Evolutionary conservation across 2,888 invertebrate species (phyloP).

Genomic region (Chouioia cunea): DNA sequence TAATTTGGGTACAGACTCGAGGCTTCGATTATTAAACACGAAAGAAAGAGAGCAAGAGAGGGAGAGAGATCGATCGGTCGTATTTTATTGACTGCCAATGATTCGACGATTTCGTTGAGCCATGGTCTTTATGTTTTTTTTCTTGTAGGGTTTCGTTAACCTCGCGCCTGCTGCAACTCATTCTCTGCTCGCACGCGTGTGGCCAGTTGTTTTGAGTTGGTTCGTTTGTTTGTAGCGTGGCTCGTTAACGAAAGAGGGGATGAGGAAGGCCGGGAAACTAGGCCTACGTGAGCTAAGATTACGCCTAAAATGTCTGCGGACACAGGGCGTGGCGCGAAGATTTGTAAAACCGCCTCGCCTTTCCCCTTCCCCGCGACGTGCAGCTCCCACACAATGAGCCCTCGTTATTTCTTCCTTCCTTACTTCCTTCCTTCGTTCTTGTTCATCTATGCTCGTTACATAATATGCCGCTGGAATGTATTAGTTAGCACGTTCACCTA

Average conservation of each 20-base stretch:
- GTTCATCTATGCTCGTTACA: background rate
- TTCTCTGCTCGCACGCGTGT: constrained; percentile 58
- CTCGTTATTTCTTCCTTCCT: no score
- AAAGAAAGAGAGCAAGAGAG: constrained; percentile 20
- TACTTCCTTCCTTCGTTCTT: background rate
- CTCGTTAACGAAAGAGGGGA: constrained; percentile 63
- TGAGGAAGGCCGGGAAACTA: no score
- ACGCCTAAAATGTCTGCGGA: constrained; percentile 62
- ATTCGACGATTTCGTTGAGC: constrained; percentile 60
- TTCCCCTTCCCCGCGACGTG: background rate
- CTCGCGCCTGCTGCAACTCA: constrained; percentile 38
- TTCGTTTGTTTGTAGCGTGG: constrained; percentile 31
- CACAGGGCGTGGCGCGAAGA: constrained; percentile 66
- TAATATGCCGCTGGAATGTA: constrained; percentile 38
- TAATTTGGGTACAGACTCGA: constrained; percentile 65
- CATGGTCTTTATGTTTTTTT: constrained; percentile 30
- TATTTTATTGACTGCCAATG: constrained; percentile 66
- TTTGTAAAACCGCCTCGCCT: constrained; percentile 64
- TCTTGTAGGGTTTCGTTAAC: constrained; percentile 39
- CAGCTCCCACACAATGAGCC: no score
- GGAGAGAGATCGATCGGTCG: constrained; percentile 62
- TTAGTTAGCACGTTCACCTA: constrained; percentile 24
- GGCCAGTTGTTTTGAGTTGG: constrained; percentile 53
- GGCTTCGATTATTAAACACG: constrained; percentile 51
- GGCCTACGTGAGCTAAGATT: no score